Percentiles rank a stretch among this genome's conserved stretches.
Conservation (phyloP, 2,113 vertebrate species). For the Cervus canadensis region DNA sequence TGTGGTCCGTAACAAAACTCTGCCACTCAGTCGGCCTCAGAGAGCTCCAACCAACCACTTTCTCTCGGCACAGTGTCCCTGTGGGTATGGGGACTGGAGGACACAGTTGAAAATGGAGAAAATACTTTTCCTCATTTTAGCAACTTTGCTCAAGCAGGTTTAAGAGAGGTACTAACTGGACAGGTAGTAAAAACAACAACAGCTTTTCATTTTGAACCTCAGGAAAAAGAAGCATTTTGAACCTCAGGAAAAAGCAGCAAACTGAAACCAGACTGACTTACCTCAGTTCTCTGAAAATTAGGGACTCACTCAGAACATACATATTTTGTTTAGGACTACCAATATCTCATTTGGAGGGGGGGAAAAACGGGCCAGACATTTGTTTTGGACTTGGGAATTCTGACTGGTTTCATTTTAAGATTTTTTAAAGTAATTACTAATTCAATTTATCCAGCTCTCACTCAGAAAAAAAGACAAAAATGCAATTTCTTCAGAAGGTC, state of each 20-base stretch:
- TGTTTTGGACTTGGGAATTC: background rate
- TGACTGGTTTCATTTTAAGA: background rate
- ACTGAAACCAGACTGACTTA: background rate
- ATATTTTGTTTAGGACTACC: background rate
- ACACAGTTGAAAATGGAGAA: background rate
- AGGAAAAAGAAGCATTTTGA: background rate
- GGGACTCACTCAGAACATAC: background rate
- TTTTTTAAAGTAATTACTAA: background rate
- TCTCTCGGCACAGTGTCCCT: background rate
- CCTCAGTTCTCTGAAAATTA: background rate
- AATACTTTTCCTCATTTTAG: background rate
- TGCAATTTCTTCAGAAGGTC: background rate
- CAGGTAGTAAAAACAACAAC: background rate
- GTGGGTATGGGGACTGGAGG: background rate
- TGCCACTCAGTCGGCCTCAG: background rate
- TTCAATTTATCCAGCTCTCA: slow-evolving; percentile 9
- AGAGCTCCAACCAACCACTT: background rate
- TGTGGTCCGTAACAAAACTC: background rate
- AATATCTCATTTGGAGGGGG: background rate
- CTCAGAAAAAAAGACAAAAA: background rate
- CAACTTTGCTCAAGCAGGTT: background rate
- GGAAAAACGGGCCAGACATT: background rate
- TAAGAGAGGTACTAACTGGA: background rate
- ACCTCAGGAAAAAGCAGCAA: background rate
- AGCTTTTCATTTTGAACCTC: background rate